These are phyloP conservation scores for Etia nguti DNA, from an alignment of 2,113 vertebrate genomes.

Conservation along the genomic window DNA sequence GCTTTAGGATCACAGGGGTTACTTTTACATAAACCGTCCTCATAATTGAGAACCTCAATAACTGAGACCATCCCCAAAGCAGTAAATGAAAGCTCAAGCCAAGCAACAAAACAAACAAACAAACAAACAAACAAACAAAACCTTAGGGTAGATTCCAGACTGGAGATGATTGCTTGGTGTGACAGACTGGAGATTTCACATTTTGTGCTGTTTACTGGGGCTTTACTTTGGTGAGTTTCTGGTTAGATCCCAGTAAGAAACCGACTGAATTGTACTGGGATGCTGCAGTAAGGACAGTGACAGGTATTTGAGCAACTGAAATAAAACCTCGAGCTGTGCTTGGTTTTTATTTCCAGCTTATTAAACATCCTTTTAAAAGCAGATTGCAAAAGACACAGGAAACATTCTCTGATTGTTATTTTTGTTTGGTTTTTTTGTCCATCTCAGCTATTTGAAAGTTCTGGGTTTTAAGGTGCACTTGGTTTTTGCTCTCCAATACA, in stretches of 20 bases:
- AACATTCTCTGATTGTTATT: not conserved
- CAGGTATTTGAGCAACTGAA: not conserved
- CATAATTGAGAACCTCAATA: not conserved
- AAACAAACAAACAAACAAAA: no score
- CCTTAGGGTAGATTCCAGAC: not conserved
- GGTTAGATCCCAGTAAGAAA: not conserved
- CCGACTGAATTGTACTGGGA: not conserved
- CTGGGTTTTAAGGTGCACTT: slow-evolving; percentile 57
- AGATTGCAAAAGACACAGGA: not conserved
- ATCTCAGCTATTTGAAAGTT: not conserved
- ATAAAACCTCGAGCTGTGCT: not conserved
- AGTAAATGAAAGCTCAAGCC: not conserved
- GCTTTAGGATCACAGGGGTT: not conserved
- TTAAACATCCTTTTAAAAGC: not conserved
- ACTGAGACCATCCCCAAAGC: not conserved
- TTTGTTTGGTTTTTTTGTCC: not conserved
- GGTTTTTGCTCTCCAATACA: not conserved
- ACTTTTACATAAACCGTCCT: not conserved
- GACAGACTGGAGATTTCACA: not conserved
- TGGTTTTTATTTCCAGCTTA: not conserved
- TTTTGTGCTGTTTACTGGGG: not conserved
- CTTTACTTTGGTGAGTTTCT: not conserved
- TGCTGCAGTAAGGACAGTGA: not conserved
- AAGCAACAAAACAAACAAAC: not conserved
- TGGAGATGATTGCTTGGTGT: not conserved